Percentiles rank a stretch among this genome's conserved stretches.
Conservation (phyloP, 2,888 invertebrate genomes). For the Leptopterna dolabrata region DNA sequence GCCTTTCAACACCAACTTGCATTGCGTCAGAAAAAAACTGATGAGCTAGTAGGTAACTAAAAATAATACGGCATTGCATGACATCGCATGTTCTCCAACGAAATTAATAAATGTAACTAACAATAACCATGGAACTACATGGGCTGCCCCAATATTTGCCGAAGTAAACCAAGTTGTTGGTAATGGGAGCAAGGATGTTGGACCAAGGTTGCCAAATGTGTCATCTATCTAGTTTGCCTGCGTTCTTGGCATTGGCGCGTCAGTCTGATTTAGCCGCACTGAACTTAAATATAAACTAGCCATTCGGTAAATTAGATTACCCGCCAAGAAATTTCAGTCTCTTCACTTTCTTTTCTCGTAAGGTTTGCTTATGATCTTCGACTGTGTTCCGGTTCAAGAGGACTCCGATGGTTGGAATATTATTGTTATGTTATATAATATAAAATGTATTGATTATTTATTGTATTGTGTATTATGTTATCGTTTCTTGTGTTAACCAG, state of each 20-base stretch:
- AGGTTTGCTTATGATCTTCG: no score
- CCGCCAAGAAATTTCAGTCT: background rate
- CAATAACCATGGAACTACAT: no score
- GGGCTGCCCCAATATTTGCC: no score
- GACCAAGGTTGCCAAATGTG: background rate
- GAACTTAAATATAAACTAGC: background rate
- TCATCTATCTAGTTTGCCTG: background rate
- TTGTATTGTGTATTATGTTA: background rate
- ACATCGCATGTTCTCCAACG: no score
- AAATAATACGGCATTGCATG: no score
- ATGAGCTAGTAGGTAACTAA: no score
- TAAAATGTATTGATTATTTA: background rate
- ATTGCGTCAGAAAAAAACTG: no score
- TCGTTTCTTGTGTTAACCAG: conserved; percentile 46
- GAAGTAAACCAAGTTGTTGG: no score
- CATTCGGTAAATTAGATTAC: background rate
- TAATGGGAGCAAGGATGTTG: background rate
- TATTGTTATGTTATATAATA: background rate
- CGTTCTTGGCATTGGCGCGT: background rate
- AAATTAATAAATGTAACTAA: no score
- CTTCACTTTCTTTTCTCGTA: background rate
- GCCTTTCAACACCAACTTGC: no score
- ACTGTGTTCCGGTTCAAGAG: background rate
- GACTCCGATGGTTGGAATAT: background rate
- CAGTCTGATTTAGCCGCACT: background rate